These are phyloP conservation scores for Colaptes auratus DNA, from an alignment of 2,113 vertebrate species.

Conservation along the genomic window DNA sequence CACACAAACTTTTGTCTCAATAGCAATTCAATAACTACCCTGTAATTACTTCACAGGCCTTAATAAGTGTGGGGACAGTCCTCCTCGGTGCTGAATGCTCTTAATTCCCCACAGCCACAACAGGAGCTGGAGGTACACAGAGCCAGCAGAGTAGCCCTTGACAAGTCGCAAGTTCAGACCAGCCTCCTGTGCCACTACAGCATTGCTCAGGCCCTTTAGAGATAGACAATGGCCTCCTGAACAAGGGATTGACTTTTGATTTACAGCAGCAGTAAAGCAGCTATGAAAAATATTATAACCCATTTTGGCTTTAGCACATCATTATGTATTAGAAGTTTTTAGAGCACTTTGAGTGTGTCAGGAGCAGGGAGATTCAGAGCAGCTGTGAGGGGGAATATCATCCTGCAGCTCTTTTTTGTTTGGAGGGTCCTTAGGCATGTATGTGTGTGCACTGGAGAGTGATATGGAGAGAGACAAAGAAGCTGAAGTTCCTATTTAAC, in stretches of 20 bases:
- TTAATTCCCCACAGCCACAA: neutral
- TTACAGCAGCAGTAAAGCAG: neutral
- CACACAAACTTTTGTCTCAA: accelerated
- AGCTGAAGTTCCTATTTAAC: neutral
- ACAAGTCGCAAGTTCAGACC: accelerated
- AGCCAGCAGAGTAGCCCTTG: neutral
- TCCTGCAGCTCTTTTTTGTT: neutral
- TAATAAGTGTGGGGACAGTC: neutral
- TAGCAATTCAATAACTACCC: neutral
- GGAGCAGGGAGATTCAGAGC: neutral
- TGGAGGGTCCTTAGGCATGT: neutral
- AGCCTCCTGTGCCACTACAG: accelerated
- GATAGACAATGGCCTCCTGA: neutral
- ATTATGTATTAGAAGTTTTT: neutral
- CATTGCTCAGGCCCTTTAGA: neutral
- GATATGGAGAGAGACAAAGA: neutral
- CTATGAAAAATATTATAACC: neutral
- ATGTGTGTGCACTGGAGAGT: neutral
- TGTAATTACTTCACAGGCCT: neutral
- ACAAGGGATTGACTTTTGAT: neutral
- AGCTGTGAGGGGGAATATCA: neutral
- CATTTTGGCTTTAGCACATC: accelerated
- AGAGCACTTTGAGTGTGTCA: neutral
- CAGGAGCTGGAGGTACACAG: neutral
- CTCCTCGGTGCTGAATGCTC: neutral